phyloP scores from a whole-genome alignment of 2,888 invertebrate genomes.

The Athalia cordata region DNA sequence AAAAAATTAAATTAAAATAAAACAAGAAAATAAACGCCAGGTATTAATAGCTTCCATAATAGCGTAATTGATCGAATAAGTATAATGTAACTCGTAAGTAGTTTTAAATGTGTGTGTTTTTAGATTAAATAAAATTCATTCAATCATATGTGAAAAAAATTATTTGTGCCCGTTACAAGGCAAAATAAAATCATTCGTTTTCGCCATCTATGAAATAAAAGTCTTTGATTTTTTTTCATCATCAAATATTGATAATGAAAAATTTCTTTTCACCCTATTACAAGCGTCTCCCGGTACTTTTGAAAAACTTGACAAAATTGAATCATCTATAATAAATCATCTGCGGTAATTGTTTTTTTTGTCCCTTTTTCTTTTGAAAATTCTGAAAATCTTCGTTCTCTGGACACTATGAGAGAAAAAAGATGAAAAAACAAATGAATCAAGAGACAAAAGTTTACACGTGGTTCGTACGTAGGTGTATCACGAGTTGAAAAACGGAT shows the following conservation, averaged over 20 bases:
- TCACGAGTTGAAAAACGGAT: too few species aligned
- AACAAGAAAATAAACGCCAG: neutral
- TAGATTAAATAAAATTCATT: conserved; percentile 50
- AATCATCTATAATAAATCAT: too few species aligned
- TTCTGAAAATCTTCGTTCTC: too few species aligned
- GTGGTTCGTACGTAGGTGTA: too few species aligned
- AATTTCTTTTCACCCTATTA: too few species aligned
- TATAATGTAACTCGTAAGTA: conserved; percentile 50
- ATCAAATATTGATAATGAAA: neutral
- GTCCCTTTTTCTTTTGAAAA: too few species aligned
- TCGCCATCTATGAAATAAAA: conserved; percentile 46
- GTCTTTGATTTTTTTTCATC: neutral
- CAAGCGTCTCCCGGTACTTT: too few species aligned
- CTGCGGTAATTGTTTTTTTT: too few species aligned
- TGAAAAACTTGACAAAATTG: too few species aligned
- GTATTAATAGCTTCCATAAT: neutral
- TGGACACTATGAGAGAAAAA: too few species aligned
- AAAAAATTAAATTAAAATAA: conserved; percentile 1
- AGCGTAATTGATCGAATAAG: conserved; percentile 18
- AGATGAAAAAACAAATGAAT: too few species aligned
- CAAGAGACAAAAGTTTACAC: too few species aligned
- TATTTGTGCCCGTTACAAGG: conserved; percentile 47
- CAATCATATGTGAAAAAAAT: neutral
- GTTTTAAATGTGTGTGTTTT: conserved; percentile 55
- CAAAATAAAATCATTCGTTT: conserved; percentile 53